A percentile compares a stretch with the other conserved stretches of the same genome.
These are phyloP conservation scores for Tetropium fuscum DNA, from an alignment of 2,888 invertebrate species.

Conservation along the genomic window DNA sequence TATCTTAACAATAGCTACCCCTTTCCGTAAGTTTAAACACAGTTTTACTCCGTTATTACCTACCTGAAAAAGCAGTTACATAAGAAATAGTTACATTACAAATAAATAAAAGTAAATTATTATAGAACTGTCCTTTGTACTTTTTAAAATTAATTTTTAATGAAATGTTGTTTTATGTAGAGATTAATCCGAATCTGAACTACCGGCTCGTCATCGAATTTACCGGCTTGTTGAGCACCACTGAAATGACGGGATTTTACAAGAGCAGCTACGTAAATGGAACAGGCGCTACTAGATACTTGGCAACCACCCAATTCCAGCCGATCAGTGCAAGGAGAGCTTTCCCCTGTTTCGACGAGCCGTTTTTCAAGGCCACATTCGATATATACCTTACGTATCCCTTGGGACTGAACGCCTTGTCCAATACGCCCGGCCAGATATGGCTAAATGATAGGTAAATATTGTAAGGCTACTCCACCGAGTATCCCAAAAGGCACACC, in stretches of 20 bases:
- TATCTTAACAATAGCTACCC: conserved; percentile 33
- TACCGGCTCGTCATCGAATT: conserved; percentile 22
- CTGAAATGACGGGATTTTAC: conserved; percentile 47
- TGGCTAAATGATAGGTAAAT: conserved; percentile 15
- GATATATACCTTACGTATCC: conserved; percentile 42
- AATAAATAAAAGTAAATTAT: no score
- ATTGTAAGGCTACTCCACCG: no score
- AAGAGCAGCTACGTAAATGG: conserved; percentile 41
- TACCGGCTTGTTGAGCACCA: conserved; percentile 33
- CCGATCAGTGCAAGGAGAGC: conserved; percentile 41
- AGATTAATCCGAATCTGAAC: not conserved
- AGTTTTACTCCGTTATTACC: no score
- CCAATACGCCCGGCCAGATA: conserved; percentile 34
- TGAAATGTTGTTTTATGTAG: conserved; percentile 1
- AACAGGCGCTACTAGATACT: conserved; percentile 29
- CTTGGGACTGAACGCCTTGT: conserved; percentile 33
- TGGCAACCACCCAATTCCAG: conserved; percentile 48
- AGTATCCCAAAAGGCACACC: no score
- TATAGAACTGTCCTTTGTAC: no score
- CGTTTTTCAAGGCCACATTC: conserved; percentile 45
- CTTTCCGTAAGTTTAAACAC: not conserved
- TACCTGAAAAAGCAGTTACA: no score
- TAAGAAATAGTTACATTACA: no score
- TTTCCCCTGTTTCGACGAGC: conserved; percentile 50
- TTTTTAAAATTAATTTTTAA: not conserved